Evolutionary conservation across 1,140 invertebrate genomes (phyloP).

Genomic region (Cydia pomonella): DNA sequence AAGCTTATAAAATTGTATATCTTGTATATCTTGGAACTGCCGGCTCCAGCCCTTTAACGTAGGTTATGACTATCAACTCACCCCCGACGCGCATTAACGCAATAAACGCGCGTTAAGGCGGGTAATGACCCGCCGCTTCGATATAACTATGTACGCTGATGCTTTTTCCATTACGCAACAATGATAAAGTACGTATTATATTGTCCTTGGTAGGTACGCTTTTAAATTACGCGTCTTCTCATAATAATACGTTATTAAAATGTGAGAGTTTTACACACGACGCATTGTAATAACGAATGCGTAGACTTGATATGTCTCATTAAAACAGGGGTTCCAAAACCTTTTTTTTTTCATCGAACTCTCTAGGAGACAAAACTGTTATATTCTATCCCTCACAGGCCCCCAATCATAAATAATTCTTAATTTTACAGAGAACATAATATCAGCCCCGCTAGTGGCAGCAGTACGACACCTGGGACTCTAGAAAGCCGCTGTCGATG

Average conservation of each 20-base stretch:
- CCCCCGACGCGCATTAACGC: conserved; percentile 15
- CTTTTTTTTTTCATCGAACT: no score
- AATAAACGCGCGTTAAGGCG: conserved; percentile 20
- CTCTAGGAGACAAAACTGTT: no score
- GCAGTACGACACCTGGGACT: no score
- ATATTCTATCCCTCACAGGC: no score
- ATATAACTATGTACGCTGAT: conserved; percentile 10
- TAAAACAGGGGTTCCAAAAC: no score
- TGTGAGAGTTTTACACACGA: no score
- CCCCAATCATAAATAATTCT: no score
- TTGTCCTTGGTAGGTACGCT: not conserved
- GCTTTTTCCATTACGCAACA: conserved; percentile 28
- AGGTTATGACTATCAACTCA: conserved; percentile 15
- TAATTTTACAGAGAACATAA: no score
- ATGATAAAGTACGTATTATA: conserved; percentile 24
- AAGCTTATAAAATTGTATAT: not conserved
- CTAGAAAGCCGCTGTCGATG: no score
- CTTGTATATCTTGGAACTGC: not conserved
- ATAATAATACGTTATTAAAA: not conserved
- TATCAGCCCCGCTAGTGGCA: no score
- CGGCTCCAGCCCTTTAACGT: not conserved
- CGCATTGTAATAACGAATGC: no score
- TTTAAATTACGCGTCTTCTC: not conserved
- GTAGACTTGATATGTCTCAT: no score
- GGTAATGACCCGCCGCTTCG: not conserved